Base-by-base conservation (phyloP, 2,888 invertebrate genomes). In the Sylvicola fuscatus region DNA sequence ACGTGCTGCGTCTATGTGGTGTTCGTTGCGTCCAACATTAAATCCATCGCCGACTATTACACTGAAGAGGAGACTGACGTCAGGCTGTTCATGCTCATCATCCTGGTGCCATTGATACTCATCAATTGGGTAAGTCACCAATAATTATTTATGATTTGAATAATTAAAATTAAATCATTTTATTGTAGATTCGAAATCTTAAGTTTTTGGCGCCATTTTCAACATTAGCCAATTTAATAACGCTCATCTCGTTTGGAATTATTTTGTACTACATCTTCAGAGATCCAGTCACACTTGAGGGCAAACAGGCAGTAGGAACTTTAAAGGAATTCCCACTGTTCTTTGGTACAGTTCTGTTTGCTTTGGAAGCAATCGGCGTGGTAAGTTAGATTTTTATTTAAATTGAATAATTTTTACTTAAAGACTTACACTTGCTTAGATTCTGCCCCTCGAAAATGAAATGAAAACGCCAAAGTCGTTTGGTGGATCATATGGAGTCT, bases 1-100 rank as follows among this genome's bases (percentile, higher is more conserved):
- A 86, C 89, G 34, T 93, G 95, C 54, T 92, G 92, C 55, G 92
- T 95, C 2, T 97, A 97, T 58, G 79, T 89, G 14, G 83, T 95
- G 1, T 97, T 95, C 55, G 83, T 95, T 34, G 72, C 90, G 0
- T 73, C 75, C 40, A 92, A 87, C 56, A 66, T 92, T n/a, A 66
- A 78, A 50, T 63, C 60, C 44, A 77, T 83, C 10, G 56, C 67
- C 11, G 63, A 63, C 29, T 56, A 64, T 14, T 66, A 74, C 46
- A 48, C 55, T 3, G 51, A 65, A 1, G 51, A 65, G 1, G 47
- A 60, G 1, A 54, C 72, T 5, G 63, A 67, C 34, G 62, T 74
- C 27, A 61, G 70, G 37, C 56, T 72, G 21, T 73, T 78, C 48
- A 82, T 81, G 79, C 48, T 75, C 15, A 70, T 76, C 41, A 63